These are phyloP conservation scores for Caradrina clavipalpis DNA, from an alignment of 2,888 invertebrate genomes.

Conservation along the genomic window DNA sequence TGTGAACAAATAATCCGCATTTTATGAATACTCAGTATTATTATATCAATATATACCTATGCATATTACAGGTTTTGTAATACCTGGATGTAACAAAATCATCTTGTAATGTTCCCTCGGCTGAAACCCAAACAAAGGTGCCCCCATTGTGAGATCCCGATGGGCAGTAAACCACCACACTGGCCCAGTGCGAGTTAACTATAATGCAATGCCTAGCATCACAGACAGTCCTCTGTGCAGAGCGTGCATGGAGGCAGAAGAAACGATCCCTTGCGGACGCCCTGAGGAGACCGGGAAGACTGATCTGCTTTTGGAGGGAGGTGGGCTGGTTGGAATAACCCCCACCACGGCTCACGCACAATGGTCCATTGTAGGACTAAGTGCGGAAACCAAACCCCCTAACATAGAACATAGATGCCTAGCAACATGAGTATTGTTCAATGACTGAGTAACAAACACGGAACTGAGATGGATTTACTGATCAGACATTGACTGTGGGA, in stretches of 20 bases:
- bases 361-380: too few species aligned
- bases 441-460: conserved; percentile 43
- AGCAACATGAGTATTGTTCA: conserved; percentile 6
- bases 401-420: too few species aligned
- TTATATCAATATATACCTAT: not conserved
- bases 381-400: too few species aligned
- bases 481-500: conserved; percentile 67
- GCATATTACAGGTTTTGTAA: not conserved
- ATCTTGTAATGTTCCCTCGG: not conserved
- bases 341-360: too few species aligned
- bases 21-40: conserved; percentile 25
- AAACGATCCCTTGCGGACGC: too few species aligned
- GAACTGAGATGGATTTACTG: conserved; percentile 65
- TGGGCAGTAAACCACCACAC: not conserved
- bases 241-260: too few species aligned
- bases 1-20: conserved; percentile 36
- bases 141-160: not conserved
- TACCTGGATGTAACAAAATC: not conserved
- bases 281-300: too few species aligned
- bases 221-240: too few species aligned
- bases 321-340: too few species aligned
- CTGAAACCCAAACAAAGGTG: not conserved
- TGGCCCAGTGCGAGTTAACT: not conserved
- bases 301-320: too few species aligned
- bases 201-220: not conserved